Base-by-base conservation (phyloP, 1,140 invertebrate species). In the Trichogramma pretiosum region DNA sequence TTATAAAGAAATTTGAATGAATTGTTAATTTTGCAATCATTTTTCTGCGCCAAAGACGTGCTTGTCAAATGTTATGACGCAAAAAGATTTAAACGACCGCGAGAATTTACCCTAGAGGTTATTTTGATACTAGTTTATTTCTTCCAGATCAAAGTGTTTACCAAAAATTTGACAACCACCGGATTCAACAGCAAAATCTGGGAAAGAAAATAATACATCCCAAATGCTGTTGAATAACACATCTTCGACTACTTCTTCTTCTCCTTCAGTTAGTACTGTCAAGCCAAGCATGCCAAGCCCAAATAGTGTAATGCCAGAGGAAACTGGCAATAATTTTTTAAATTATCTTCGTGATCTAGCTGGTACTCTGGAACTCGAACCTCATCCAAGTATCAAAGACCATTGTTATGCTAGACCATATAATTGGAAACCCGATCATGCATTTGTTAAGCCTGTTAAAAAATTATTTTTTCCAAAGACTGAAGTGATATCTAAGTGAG, bases 371-470 rank as follows among this genome's bases (percentile, higher is more conserved):
- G 68, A 72, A 28, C 52, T 49, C 13, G 69, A 75, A 33, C 35
- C 56, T 3, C 61, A 73, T 48, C 28, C 62, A 1, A 60, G 74
- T 39, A 35, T 67, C 18, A 68, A 77, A 48, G 84, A 86, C 56
- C 84, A 86, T 61, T 74, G 76, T 59, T 86, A 86, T 61, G 72
- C 82, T 2, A 74, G 81, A 56, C 78, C 82, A 24, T 83, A 80
- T 77, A 83, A 82, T 63, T 79, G 80, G 69, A 77, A 77, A 53
- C 78, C 81, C 28, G 82, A 83, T 61, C 76, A 77, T 46, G 70
- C 74, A 56, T 81, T 80, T 63, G 74, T 81, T 1, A 76, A 77
- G 51, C 82, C 83, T 5, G 64, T 77, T 0, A 78, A 75, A 58
- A 75, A 71, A 9, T 55, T 78, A 18, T 78, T 78, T 56, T 72